Conservation (phyloP, 2,888 invertebrate genomes). For the Caenorhabditis macrosperma region DNA sequence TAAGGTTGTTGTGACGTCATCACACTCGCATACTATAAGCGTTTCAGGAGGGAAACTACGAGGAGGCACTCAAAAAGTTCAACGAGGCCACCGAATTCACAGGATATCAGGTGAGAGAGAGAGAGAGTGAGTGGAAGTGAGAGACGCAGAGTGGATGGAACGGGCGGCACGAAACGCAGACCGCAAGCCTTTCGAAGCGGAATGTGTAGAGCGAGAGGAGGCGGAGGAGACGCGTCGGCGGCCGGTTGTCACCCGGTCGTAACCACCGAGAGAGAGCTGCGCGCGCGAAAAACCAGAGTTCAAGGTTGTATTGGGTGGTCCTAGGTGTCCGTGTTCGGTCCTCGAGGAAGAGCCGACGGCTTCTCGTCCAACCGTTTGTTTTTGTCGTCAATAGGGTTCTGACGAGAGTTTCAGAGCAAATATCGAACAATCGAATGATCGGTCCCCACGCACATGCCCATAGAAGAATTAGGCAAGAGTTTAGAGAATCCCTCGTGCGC, state of each 20-base stretch:
- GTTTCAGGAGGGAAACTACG: conserved; percentile 88
- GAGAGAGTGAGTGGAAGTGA: not conserved
- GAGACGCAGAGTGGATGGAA: conserved; percentile 6
- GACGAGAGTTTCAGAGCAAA: no score
- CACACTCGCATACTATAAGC: not conserved
- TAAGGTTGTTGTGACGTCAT: conserved; percentile 84
- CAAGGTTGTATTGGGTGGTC: not conserved
- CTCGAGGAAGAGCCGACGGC: no score
- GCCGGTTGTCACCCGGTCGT: not conserved
- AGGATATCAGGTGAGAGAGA: conserved; percentile 85
- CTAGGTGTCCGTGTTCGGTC: no score
- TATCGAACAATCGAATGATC: no score
- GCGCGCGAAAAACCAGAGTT: not conserved
- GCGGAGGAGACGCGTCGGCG: not conserved
- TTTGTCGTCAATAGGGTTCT: no score
- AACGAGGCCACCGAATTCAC: conserved; percentile 89
- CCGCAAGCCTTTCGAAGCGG: not conserved
- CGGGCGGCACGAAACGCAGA: conserved; percentile 3
- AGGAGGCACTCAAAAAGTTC: conserved; percentile 93
- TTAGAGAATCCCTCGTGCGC: no score
- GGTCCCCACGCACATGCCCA: no score
- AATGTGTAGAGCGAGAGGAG: not conserved
- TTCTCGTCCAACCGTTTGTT: no score
- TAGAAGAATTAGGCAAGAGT: no score
- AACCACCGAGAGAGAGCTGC: not conserved